These are phyloP conservation scores for Hippopotamus amphibius DNA, from an alignment of 2,113 vertebrate genomes.

Conservation along the genomic window DNA sequence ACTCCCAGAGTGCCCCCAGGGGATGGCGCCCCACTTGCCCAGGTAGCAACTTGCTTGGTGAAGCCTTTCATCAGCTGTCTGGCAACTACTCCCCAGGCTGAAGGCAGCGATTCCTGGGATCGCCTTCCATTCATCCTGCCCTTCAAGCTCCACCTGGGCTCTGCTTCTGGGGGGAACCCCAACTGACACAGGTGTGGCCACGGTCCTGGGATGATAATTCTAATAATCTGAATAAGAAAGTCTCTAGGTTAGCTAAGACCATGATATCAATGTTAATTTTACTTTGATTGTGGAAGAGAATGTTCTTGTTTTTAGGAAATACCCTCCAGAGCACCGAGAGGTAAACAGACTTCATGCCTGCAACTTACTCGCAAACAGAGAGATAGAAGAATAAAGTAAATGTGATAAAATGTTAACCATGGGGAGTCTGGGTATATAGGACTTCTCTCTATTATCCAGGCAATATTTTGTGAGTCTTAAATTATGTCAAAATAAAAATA, in stretches of 20 bases:
- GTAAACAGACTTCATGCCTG: not conserved
- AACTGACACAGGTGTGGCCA: not conserved
- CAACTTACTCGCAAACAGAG: not conserved
- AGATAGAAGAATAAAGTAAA: not conserved
- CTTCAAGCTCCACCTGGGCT: not conserved
- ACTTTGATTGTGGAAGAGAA: not conserved
- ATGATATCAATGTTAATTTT: not conserved
- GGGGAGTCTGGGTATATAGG: not conserved
- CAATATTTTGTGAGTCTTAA: not conserved
- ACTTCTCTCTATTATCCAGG: not conserved
- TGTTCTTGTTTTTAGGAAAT: not conserved
- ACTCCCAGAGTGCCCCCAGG: not conserved
- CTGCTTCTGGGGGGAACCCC: not conserved
- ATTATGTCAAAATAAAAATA: not conserved
- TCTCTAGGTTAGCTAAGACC: not conserved
- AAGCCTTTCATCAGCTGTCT: not conserved
- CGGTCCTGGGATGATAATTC: not conserved
- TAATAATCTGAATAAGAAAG: not conserved
- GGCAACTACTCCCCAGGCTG: not conserved
- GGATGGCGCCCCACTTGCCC: not conserved
- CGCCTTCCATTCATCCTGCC: not conserved
- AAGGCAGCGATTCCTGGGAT: not conserved
- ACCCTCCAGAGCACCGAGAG: not conserved
- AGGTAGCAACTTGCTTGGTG: not conserved
- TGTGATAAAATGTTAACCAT: not conserved